phyloP scores from a whole-genome alignment of 2,113 vertebrate genomes.

The Triplophysa dalaica region DNA sequence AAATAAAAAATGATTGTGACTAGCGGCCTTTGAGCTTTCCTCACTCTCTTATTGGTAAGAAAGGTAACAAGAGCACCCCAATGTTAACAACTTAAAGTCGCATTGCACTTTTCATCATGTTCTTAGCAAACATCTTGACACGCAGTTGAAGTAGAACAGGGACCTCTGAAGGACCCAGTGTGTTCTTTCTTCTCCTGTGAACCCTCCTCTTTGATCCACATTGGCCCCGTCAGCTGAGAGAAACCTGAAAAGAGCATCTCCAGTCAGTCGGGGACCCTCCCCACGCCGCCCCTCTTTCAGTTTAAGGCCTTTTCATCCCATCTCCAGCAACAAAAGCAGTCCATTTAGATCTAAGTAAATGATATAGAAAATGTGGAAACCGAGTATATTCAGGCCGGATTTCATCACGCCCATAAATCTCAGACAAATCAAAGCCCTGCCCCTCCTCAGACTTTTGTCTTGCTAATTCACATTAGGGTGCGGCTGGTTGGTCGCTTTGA shows the following conservation, averaged over 20 bases:
- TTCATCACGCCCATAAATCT: conserved; percentile 80
- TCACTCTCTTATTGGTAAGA: not conserved
- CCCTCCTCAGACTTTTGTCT: conserved; percentile 70
- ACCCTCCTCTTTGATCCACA: conserved; percentile 22
- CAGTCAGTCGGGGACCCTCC: conserved; percentile 38
- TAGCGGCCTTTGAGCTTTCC: not conserved
- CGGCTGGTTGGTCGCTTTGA: conserved; percentile 78
- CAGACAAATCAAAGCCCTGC: conserved; percentile 73
- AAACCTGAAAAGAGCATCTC: conserved; percentile 59
- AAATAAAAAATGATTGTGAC: too few species aligned
- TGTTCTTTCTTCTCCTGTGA: conserved; percentile 26
- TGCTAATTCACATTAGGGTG: conserved; percentile 78
- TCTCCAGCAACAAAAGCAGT: conserved; percentile 67
- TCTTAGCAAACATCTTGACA: conserved; percentile 21
- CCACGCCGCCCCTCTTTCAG: conserved; percentile 58
- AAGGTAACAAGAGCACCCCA: not conserved
- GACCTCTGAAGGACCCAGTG: conserved; percentile 34
- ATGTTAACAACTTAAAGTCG: conserved; percentile 7
- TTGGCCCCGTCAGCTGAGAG: conserved; percentile 63
- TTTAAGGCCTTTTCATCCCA: conserved; percentile 66
- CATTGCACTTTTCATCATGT: not conserved
- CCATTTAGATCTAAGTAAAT: conserved; percentile 73
- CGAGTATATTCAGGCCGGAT: conserved; percentile 69
- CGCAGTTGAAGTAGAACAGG: conserved; percentile 10
- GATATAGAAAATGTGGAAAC: conserved; percentile 69